Evolutionary conservation across 2,113 vertebrate genomes (phyloP).

Genomic region (Tychaedon coryphoeus): DNA sequence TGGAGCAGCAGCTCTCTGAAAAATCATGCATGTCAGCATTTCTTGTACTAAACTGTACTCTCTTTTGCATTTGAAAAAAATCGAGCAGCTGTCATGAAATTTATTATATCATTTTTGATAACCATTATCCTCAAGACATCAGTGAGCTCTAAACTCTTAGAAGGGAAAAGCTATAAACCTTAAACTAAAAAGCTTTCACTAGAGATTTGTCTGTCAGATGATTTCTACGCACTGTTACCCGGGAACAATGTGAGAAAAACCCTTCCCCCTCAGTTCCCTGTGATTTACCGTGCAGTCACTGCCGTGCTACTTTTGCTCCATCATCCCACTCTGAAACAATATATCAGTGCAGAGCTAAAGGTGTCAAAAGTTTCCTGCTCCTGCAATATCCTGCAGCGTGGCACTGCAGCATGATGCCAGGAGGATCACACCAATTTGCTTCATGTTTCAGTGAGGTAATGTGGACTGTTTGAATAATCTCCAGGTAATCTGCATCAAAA

Average conservation of each 20-base stretch:
- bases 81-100: neutral
- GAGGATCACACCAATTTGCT: neutral
- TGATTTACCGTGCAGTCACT: neutral
- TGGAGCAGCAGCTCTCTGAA: neutral
- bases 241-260: neutral
- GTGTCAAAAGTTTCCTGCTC: neutral
- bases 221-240: neutral
- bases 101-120: neutral
- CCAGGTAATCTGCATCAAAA: conserved; percentile 20
- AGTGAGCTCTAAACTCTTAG: neutral
- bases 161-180: neutral
- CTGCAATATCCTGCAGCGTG: neutral
- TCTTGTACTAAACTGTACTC: neutral
- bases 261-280: neutral
- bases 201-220: neutral
- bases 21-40: neutral
- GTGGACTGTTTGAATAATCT: neutral
- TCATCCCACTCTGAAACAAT: neutral
- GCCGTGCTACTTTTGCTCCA: neutral
- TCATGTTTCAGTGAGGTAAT: neutral
- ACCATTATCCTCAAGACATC: neutral
- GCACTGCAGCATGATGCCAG: neutral
- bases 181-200: neutral
- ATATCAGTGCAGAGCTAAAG: neutral
- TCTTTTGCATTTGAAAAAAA: neutral